Base-by-base conservation (phyloP, 2,797 vertebrate species). In the Cyclura pinguis region DNA sequence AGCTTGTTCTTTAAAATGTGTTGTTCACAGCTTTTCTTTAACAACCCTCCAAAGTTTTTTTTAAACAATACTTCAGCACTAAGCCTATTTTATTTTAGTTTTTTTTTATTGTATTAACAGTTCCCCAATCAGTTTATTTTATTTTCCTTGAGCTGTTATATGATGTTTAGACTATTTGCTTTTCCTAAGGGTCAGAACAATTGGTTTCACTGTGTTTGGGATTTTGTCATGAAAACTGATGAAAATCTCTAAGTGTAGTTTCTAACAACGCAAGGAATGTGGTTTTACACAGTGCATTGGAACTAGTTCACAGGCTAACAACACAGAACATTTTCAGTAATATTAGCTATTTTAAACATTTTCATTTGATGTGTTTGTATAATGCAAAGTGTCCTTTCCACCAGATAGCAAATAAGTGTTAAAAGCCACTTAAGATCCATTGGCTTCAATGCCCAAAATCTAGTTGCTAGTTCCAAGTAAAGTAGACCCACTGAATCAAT, bases 1-100 rank as follows among this genome's bases (percentile, higher is more conserved):
- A 91, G 80, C 35, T 67, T 42, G 8, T 0, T 90, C 50, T 88
- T 87, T 12, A 87, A 94, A 73, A 74, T 72, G 29, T 88, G 7
- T 81, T 32, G 80, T 74, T 94, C 72, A 52, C 85, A 84, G 22
- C 72, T 92, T 92, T 35, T 14, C 47, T 1, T 80, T 91, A 27
- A 35, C 74, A 81, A 91, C 91, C 80, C 74, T 78, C 42, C 42
- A 87, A 69, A 47, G 81, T 12, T 27, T 89, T 29, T 81, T 27
- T 47, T 80, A 92, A 91, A 1, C n/a, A 84, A 38, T 1, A 35
- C 47, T 85, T 83, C 1, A 81, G 42, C 72, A 32, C 73, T 59
- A 42, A 29, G 13, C 81, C 0, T 0, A 83, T 88, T 47, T 86
- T 90, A 16, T 27, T 62, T 50, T 67, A 2, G 20, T 35, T 64